These are phyloP conservation scores for Eremophila alpestris DNA, from an alignment of 2,797 vertebrate genomes.

Conservation along the genomic window DNA sequence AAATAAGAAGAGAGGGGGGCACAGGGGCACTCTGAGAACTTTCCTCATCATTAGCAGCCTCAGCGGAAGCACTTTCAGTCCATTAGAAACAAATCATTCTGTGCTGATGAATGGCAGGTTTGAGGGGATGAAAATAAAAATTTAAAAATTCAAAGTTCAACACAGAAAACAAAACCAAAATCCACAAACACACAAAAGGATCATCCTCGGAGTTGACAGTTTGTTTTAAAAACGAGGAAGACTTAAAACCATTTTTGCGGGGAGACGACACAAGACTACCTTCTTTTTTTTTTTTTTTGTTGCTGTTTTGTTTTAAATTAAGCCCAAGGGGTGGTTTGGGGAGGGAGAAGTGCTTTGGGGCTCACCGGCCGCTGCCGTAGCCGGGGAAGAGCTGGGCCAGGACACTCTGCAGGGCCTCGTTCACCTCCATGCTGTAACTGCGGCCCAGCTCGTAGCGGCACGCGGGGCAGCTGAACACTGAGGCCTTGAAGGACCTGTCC, in stretches of 20 bases:
- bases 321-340: background rate
- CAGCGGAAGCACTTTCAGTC: background rate
- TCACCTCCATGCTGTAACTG: conserved; percentile 86
- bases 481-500: conserved; percentile 92
- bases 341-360: conserved; percentile 60
- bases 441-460: conserved; percentile 93
- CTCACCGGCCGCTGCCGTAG: conserved; percentile 94
- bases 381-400: conserved; percentile 94
- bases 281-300: background rate
- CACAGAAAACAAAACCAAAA: conserved; percentile 10
- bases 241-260: conserved; percentile 18
- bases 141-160: background rate
- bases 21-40: background rate
- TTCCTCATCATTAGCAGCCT: conserved; percentile 5
- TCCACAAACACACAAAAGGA: conserved; percentile 3
- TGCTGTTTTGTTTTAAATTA: conserved; percentile 65
- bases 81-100: background rate
- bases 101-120: conserved; percentile 12
- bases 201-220: conserved; percentile 35
- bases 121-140: background rate
- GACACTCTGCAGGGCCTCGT: conserved; percentile 87
- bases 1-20: background rate
- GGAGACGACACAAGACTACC: conserved; percentile 32
- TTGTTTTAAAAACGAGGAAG: conserved; percentile 37
- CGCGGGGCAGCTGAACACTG: conserved; percentile 94